These are phyloP conservation scores for Momotus momota DNA, from an alignment of 2,797 vertebrate genomes.

Conservation along the genomic window DNA sequence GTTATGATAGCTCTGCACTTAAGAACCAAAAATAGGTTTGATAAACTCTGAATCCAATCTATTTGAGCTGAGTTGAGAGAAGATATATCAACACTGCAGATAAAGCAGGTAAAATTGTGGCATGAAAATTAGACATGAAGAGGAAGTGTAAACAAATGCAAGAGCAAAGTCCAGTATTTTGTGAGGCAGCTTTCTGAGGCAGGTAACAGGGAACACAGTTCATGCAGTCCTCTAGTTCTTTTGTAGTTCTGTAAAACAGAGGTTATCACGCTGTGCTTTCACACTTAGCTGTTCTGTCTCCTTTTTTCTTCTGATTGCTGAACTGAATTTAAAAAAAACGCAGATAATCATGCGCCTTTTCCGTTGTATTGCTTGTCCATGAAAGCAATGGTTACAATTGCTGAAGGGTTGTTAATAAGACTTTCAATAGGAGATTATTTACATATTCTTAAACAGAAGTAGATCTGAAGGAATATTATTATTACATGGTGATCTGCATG, in stretches of 20 bases:
- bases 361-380: neutral
- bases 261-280: neutral
- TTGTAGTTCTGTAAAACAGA: neutral
- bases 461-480: slow-evolving; percentile 2
- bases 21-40: neutral
- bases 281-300: neutral
- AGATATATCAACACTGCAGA: neutral
- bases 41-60: neutral
- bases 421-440: neutral
- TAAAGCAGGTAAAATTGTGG: neutral
- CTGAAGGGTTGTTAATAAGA: neutral
- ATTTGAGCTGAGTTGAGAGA: neutral
- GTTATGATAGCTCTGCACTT: neutral
- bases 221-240: neutral
- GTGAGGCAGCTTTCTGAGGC: neutral
- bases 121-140: neutral
- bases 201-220: neutral
- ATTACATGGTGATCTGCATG: neutral
- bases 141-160: neutral
- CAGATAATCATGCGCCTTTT: neutral
- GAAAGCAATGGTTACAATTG: neutral
- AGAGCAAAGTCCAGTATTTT: neutral
- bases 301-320: neutral
- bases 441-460: neutral
- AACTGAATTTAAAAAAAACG: neutral